Evolutionary conservation across 2,113 vertebrate species (phyloP).

Genomic region (Sialia sialis): DNA sequence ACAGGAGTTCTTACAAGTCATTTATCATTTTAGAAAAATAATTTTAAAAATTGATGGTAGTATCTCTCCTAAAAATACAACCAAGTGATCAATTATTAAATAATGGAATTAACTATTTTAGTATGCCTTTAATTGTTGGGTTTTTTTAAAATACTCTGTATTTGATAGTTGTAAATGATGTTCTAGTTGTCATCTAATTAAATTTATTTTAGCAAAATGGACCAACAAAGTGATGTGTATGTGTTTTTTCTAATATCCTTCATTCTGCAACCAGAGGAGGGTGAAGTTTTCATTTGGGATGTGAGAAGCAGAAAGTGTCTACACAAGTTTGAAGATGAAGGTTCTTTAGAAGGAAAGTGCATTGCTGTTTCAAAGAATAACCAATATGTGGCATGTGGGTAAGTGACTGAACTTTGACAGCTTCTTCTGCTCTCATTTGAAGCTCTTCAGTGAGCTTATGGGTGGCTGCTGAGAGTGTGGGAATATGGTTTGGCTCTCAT

Average conservation of each 20-base stretch:
- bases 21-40: not conserved
- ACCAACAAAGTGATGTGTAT: not conserved
- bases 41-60: not conserved
- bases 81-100: not conserved
- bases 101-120: not conserved
- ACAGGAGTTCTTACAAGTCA: not conserved
- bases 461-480: not conserved
- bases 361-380: conserved; percentile 85
- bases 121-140: not conserved
- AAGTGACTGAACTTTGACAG: conserved; percentile 39
- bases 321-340: conserved; percentile 87
- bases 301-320: conserved; percentile 85
- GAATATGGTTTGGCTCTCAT: not conserved
- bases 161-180: not conserved
- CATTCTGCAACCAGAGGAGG: conserved; percentile 76
- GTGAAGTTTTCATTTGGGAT: conserved; percentile 92
- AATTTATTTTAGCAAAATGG: not conserved
- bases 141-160: accelerated
- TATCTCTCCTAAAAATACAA: not conserved
- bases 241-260: not conserved
- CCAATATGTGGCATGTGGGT: conserved; percentile 93
- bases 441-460: not conserved
- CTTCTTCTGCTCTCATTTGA: not conserved
- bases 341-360: conserved; percentile 82
- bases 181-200: not conserved